Conservation (phyloP, 2,888 invertebrate genomes). For the Acanthosepion lycidas region DNA sequence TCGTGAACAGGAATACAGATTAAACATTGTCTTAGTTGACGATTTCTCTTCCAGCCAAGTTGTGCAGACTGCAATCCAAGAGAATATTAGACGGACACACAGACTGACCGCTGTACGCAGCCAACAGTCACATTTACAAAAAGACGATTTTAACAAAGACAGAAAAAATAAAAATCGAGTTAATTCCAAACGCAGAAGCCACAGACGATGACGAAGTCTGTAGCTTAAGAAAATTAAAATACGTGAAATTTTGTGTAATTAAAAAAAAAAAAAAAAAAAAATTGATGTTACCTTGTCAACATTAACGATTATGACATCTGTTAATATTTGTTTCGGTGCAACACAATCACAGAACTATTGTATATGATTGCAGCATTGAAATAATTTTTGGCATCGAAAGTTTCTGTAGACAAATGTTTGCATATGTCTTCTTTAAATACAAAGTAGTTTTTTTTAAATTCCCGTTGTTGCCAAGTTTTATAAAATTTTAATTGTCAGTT, state of each 20-base stretch:
- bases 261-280: neutral
- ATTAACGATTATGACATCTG: too few relatives aligned
- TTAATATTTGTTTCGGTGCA: too few relatives aligned
- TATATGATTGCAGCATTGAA: too few relatives aligned
- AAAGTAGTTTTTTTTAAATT: too few relatives aligned
- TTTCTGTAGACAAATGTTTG: too few relatives aligned
- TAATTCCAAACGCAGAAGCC: neutral
- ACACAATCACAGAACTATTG: too few relatives aligned
- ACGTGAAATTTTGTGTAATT: neutral
- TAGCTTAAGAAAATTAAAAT: neutral
- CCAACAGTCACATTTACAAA: neutral
- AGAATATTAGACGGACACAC: conserved; percentile 34
- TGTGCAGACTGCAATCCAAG: conserved; percentile 1
- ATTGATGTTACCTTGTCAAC: neutral
- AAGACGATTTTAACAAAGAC: neutral
- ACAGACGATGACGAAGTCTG: neutral
- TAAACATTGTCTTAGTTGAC: conserved; percentile 36
- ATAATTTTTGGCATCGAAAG: too few relatives aligned
- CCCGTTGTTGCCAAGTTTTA: too few relatives aligned
- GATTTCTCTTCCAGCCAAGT: conserved; percentile 39
- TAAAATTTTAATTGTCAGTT: too few relatives aligned
- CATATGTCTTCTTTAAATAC: too few relatives aligned
- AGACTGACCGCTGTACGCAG: too few relatives aligned
- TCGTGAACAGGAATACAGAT: conserved; percentile 36
- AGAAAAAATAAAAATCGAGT: neutral